A percentile compares a stretch with the other conserved stretches of the same genome.
Evolutionary conservation across 2,888 invertebrate genomes (phyloP).

Genomic region (Metopia argyrocephala): DNA sequence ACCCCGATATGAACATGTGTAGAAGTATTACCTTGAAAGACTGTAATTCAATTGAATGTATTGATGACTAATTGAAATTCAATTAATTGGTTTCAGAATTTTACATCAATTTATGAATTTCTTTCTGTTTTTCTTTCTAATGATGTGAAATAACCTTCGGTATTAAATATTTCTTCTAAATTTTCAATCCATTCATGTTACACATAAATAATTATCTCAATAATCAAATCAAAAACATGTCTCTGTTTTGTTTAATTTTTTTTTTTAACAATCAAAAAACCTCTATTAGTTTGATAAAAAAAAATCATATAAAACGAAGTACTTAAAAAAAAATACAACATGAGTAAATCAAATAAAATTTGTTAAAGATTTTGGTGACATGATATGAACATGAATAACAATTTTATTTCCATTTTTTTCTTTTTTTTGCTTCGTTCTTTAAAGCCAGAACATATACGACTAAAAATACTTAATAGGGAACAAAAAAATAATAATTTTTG

Average conservation of each 20-base stretch:
- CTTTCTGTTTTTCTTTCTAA: no score
- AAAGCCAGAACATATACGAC: constrained; percentile 10
- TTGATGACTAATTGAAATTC: no score
- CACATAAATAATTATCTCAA: constrained; percentile 32
- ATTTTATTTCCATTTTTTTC: not conserved
- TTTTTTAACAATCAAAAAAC: not conserved
- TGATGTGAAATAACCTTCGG: no score
- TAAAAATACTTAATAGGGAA: not conserved
- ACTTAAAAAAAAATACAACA: not conserved
- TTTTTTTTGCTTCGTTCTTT: constrained; percentile 22
- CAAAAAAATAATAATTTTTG: constrained; percentile 54
- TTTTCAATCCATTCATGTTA: not conserved
- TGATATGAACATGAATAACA: constrained; percentile 43
- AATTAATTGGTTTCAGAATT: no score
- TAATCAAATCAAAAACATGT: constrained; percentile 47
- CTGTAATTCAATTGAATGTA: no score
- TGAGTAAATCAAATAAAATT: constrained; percentile 31
- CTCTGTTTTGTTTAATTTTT: constrained; percentile 8
- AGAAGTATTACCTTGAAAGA: no score
- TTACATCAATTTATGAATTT: no score
- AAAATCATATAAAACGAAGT: not conserved
- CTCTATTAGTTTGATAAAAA: not conserved
- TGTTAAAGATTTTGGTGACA: constrained; percentile 45
- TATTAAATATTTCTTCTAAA: not conserved
- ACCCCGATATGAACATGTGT: no score